Percentiles rank a stretch among this genome's conserved stretches.
Evolutionary conservation across 2,888 invertebrate species (phyloP).

Genomic region (Gasteruption jaculator): DNA sequence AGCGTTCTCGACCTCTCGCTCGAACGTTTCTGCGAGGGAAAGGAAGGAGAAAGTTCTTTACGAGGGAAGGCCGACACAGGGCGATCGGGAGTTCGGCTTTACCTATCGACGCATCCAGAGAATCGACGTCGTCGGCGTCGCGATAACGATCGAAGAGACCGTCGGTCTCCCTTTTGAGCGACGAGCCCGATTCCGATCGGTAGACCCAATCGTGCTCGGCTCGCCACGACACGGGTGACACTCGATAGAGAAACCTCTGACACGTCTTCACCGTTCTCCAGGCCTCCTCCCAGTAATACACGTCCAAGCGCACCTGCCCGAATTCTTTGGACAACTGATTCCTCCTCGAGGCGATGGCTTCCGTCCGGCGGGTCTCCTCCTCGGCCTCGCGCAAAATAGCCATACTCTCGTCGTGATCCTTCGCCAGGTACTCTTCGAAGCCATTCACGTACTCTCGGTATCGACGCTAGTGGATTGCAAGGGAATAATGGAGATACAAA

Average conservation of each 20-base stretch:
- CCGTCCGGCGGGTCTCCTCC: constrained; percentile 49
- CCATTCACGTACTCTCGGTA: constrained; percentile 56
- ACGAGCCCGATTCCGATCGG: constrained; percentile 22
- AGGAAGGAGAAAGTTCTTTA: background rate
- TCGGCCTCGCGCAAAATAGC: constrained; percentile 55
- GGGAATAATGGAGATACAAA: background rate
- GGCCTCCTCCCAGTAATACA: constrained; percentile 61
- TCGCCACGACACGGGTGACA: constrained; percentile 64
- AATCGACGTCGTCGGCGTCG: constrained; percentile 22
- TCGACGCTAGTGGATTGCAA: constrained; percentile 22
- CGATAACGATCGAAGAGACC: constrained; percentile 29
- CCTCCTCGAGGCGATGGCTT: constrained; percentile 22
- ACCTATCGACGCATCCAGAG: constrained; percentile 37
- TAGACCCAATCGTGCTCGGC: constrained; percentile 51
- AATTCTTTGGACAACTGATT: constrained; percentile 34
- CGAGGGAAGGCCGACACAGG: background rate
- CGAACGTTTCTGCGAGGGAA: constrained; percentile 48
- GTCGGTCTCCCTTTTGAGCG: constrained; percentile 15
- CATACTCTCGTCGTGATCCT: constrained; percentile 62
- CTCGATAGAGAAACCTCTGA: constrained; percentile 64
- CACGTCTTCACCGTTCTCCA: constrained; percentile 63
- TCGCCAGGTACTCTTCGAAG: constrained; percentile 60
- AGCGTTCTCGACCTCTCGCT: constrained; percentile 50
- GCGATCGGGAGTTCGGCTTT: too few species aligned
- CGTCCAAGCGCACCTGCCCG: constrained; percentile 42